Evolutionary conservation across 2,888 invertebrate species (phyloP).

Genomic region (Drosophila eohydei): DNA sequence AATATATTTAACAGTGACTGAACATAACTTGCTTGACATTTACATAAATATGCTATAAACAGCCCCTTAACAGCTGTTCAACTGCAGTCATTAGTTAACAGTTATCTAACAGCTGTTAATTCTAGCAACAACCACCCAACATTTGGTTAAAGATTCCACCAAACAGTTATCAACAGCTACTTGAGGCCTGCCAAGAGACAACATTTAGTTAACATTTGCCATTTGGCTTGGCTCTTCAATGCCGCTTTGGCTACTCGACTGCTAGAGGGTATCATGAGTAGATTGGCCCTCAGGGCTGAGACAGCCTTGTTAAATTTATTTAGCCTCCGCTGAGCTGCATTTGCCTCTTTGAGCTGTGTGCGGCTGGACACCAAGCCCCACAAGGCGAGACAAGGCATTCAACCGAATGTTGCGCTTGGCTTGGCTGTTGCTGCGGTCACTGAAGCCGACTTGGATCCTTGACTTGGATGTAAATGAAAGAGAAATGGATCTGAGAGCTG

Average conservation of each 20-base stretch:
- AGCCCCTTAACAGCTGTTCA: not conserved
- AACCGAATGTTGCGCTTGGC: conserved; percentile 7
- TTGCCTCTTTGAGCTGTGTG: conserved; percentile 16
- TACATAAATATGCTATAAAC: too few relatives aligned
- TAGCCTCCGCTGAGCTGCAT: conserved; percentile 22
- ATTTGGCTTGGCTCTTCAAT: not conserved
- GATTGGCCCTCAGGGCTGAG: conserved; percentile 29
- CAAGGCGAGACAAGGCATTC: conserved; percentile 7
- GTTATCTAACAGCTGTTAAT: not conserved
- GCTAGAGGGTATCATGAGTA: conserved; percentile 32
- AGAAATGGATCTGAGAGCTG: not conserved
- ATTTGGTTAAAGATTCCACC: not conserved
- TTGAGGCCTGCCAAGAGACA: too few relatives aligned
- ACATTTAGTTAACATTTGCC: too few relatives aligned
- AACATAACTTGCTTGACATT: not conserved
- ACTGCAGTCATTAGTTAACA: not conserved
- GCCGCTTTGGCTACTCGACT: not conserved
- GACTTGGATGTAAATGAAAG: not conserved
- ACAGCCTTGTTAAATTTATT: conserved; percentile 29
- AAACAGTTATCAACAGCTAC: not conserved
- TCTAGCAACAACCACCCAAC: not conserved
- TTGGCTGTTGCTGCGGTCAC: conserved; percentile 2
- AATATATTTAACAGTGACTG: not conserved
- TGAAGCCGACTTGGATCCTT: not conserved
- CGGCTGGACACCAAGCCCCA: conserved; percentile 7